A percentile compares a stretch with the other conserved stretches of the same genome.
Conservation (phyloP, 2,797 vertebrate species). For the Sebastiscus albofasciatus region DNA sequence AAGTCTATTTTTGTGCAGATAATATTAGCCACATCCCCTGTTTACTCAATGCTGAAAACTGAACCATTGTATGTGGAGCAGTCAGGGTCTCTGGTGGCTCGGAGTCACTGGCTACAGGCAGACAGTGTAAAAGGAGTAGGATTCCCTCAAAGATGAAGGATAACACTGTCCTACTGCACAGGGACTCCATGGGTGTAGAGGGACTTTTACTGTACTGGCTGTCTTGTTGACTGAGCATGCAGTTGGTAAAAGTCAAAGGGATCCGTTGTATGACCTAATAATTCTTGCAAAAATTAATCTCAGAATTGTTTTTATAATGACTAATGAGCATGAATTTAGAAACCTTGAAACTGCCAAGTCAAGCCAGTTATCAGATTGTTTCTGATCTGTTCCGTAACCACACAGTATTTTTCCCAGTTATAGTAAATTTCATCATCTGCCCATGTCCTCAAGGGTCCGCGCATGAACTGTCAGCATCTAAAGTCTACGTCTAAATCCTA, state of each 20-base stretch:
- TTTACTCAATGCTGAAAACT: constrained; percentile 82
- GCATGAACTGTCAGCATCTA: background rate
- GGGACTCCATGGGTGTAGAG: background rate
- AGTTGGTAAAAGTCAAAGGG: background rate
- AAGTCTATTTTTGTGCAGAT: constrained; percentile 79
- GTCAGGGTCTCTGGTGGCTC: constrained; percentile 62
- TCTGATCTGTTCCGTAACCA: no score
- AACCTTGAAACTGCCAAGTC: background rate
- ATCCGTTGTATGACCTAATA: background rate
- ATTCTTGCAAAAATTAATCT: constrained; percentile 3
- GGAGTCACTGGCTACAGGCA: constrained; percentile 32
- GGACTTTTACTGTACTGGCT: background rate
- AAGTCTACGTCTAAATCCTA: background rate
- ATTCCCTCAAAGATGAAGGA: constrained; percentile 56
- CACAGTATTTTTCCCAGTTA: no score
- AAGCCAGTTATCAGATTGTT: background rate
- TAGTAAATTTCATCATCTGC: background rate
- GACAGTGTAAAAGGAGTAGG: constrained; percentile 43
- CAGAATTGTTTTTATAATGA: background rate
- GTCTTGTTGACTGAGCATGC: background rate
- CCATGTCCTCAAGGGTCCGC: background rate
- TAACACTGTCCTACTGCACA: background rate
- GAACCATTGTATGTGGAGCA: constrained; percentile 71
- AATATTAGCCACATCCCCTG: constrained; percentile 83
- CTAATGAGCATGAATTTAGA: background rate